Evolutionary conservation across 2,113 vertebrate genomes (phyloP).

Genomic region (Arizona elegans): DNA sequence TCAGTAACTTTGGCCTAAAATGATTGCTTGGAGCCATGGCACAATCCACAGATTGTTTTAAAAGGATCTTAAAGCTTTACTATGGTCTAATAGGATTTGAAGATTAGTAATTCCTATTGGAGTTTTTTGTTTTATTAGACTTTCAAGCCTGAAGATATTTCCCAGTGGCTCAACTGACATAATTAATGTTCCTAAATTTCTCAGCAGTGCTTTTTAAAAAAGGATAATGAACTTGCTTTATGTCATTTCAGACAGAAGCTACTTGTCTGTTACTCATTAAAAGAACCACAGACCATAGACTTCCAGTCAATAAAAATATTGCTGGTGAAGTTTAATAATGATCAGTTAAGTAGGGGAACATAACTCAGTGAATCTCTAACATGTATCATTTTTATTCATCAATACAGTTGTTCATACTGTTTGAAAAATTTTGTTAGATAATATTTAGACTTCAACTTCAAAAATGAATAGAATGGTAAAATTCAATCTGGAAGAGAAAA

Average conservation of each 20-base stretch:
- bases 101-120: constrained; percentile 20
- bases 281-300: not conserved
- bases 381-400: not conserved
- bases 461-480: not conserved
- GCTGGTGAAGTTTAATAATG: not conserved
- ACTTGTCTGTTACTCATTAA: not conserved
- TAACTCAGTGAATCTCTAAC: not conserved
- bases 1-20: not conserved
- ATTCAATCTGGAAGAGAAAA: not conserved
- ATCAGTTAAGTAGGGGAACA: not conserved
- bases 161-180: constrained; percentile 46
- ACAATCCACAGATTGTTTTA: not conserved
- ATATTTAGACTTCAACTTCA: not conserved
- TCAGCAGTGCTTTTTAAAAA: constrained; percentile 25
- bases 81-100: constrained; percentile 40
- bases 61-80: not conserved
- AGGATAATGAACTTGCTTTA: constrained; percentile 43
- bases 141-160: constrained; percentile 38
- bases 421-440: not conserved
- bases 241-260: not conserved
- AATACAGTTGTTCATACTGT: not conserved
- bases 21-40: not conserved
- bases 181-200: constrained; percentile 41
- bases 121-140: constrained; percentile 32
- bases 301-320: not conserved